Conservation (phyloP, 2,888 invertebrate genomes). For the Eucera pruinosa region DNA sequence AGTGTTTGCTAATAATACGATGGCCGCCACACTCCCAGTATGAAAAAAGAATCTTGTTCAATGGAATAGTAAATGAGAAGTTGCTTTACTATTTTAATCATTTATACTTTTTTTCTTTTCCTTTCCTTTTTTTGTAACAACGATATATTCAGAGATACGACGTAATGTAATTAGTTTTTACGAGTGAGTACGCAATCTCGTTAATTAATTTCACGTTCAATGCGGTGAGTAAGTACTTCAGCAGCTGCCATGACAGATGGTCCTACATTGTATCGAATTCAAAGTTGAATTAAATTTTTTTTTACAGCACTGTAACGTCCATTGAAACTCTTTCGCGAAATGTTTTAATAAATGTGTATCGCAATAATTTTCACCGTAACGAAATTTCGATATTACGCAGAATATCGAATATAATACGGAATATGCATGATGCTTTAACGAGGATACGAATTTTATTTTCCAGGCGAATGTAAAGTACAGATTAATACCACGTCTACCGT, state of each 20-base stretch:
- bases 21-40: neutral
- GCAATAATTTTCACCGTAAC: neutral
- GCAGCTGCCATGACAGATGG: neutral
- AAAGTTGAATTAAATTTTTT: neutral
- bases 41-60: too few relatives aligned
- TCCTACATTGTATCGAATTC: neutral
- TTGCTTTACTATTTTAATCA: neutral
- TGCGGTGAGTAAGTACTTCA: neutral
- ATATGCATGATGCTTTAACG: constrained; percentile 22
- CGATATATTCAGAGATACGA: too few relatives aligned
- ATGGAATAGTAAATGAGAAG: too few relatives aligned
- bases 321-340: neutral
- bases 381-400: neutral
- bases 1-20: neutral
- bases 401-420: neutral
- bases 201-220: neutral
- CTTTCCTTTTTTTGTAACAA: too few relatives aligned
- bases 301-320: neutral
- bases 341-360: neutral
- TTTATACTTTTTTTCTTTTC: neutral
- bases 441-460: constrained; percentile 1
- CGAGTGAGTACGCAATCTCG: neutral
- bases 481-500: constrained; percentile 6
- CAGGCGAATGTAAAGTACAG: neutral
- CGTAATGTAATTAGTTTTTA: too few relatives aligned